Evolutionary conservation across 92 coral and sea anemone species (phyloP).

Genomic region (Micromussa lordhowensis): DNA sequence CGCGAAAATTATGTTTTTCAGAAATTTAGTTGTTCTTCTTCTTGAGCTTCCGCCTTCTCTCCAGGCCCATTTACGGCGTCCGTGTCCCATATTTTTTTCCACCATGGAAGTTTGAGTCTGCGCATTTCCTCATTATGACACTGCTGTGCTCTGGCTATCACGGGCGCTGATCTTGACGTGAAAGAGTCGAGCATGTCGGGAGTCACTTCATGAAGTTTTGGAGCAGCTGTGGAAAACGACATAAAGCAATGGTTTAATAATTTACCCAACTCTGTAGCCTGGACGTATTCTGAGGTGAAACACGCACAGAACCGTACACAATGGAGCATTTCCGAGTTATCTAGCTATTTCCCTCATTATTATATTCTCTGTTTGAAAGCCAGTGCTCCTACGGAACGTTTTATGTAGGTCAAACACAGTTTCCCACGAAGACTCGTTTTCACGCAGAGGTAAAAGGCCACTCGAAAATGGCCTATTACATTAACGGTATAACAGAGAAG

Average conservation of each 20-base stretch:
- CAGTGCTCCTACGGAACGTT: too few relatives aligned
- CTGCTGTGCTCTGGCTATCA: slow-evolving; percentile 89
- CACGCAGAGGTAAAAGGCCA: too few relatives aligned
- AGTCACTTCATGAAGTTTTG: slow-evolving; percentile 74
- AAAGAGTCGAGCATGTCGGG: slow-evolving; percentile 73
- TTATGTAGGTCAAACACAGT: too few relatives aligned
- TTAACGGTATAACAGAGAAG: too few relatives aligned
- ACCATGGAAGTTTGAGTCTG: slow-evolving; percentile 85
- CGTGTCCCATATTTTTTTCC: slow-evolving; percentile 93
- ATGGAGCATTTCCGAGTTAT: too few relatives aligned
- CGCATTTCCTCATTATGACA: slow-evolving; percentile 86
- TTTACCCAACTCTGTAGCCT: too few relatives aligned
- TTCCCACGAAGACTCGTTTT: too few relatives aligned
- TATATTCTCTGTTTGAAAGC: too few relatives aligned
- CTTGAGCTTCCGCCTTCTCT: slow-evolving; percentile 13
- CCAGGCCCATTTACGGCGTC: slow-evolving; percentile 49
- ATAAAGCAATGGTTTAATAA: neutral
- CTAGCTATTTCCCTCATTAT: too few relatives aligned
- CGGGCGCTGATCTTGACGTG: slow-evolving; percentile 88
- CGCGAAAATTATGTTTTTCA: slow-evolving; percentile 18
- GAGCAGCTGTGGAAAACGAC: slow-evolving; percentile 67
- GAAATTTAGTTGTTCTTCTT: slow-evolving; percentile 66
- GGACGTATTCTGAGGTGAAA: too few relatives aligned
- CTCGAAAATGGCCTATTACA: too few relatives aligned
- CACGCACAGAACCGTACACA: too few relatives aligned